These are phyloP conservation scores for Atta texana DNA, from an alignment of 1,140 invertebrate species.

Conservation along the genomic window DNA sequence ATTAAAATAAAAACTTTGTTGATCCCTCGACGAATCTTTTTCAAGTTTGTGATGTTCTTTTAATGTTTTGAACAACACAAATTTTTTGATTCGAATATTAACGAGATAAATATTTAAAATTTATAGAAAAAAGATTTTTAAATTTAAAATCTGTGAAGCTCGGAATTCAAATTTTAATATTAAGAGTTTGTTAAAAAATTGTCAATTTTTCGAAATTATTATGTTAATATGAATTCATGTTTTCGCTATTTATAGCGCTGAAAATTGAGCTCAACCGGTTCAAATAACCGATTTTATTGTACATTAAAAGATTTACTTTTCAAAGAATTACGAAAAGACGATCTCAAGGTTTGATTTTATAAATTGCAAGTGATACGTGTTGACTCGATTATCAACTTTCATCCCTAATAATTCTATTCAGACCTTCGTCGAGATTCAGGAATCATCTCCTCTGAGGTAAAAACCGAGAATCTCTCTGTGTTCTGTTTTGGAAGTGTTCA, in stretches of 20 bases:
- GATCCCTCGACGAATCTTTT: neutral
- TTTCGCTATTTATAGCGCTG: neutral
- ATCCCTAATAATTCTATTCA: constrained; percentile 5
- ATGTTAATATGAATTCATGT: neutral
- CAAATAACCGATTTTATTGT: neutral
- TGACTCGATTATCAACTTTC: neutral
- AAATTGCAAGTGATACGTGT: neutral
- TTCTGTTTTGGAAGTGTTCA: constrained; percentile 67
- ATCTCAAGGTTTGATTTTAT: neutral
- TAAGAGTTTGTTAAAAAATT: neutral
- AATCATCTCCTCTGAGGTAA: constrained; percentile 21
- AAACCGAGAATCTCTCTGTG: constrained; percentile 4
- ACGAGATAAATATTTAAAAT: too few relatives aligned
- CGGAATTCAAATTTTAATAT: neutral
- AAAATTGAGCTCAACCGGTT: neutral
- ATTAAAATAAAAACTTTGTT: neutral
- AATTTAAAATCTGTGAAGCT: neutral
- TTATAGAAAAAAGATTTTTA: neutral
- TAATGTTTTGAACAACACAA: neutral
- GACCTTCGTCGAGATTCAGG: constrained; percentile 4
- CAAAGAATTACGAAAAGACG: neutral
- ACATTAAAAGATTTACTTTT: neutral
- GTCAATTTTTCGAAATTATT: neutral
- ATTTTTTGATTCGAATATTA: neutral
- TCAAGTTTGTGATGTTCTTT: neutral